These are phyloP conservation scores for Ecdyonurus torrentis DNA, from an alignment of 2,888 invertebrate genomes.

Conservation along the genomic window DNA sequence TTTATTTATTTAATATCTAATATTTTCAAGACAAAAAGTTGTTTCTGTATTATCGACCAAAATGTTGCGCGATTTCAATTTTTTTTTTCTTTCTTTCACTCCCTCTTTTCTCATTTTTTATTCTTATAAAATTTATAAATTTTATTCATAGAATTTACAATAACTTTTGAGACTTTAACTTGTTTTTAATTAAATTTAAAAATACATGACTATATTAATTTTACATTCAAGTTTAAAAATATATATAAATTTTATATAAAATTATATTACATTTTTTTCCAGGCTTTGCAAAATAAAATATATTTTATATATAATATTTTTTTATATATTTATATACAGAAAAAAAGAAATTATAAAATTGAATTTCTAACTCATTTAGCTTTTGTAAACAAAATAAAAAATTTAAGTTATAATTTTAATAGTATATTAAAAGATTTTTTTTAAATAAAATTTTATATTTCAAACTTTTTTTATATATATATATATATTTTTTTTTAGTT, in stretches of 20 bases:
- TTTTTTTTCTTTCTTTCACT: too few relatives aligned
- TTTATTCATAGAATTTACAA: too few relatives aligned
- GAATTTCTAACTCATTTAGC: not conserved
- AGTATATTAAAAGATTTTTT: not conserved
- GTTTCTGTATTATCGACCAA: too few relatives aligned
- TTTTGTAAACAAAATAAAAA: not conserved
- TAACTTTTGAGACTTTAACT: not conserved
- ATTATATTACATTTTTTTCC: too few relatives aligned
- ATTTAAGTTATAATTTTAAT: not conserved
- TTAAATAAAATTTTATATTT: not conserved
- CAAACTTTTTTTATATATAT: not conserved
- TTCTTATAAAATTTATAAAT: too few relatives aligned
- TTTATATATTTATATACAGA: not conserved
- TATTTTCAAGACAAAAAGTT: too few relatives aligned
- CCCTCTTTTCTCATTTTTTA: too few relatives aligned
- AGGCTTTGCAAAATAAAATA: too few relatives aligned
- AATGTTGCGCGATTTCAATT: too few relatives aligned
- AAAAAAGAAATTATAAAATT: not conserved
- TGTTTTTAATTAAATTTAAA: not conserved
- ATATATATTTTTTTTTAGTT: not conserved
- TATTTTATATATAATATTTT: too few relatives aligned
- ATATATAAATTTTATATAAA: not conserved
- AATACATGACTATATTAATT: not conserved
- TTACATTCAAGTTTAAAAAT: not conserved
- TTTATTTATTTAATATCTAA: too few relatives aligned